These are phyloP conservation scores for Manis crassicaudata DNA, from an alignment of 2,797 vertebrate genomes.

Conservation along the genomic window DNA sequence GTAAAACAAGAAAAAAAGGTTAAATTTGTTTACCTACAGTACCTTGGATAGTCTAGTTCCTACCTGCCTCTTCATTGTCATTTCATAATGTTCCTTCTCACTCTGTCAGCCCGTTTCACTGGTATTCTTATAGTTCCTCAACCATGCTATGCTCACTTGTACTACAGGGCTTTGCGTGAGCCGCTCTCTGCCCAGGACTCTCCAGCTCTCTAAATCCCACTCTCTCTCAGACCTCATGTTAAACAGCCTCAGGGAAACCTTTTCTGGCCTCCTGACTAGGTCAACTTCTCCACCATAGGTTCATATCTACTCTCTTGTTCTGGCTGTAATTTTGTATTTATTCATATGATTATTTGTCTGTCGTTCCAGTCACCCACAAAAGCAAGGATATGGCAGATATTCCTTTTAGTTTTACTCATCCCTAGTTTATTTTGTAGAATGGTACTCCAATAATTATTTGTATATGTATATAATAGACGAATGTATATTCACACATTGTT, in stretches of 20 bases:
- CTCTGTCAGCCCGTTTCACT: not conserved
- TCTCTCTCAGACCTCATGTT: not conserved
- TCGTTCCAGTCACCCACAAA: not conserved
- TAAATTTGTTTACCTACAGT: not conserved
- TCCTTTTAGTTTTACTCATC: not conserved
- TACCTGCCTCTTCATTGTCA: not conserved
- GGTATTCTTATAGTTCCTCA: not conserved
- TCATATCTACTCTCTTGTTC: not conserved
- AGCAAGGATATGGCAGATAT: not conserved
- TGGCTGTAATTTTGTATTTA: not conserved
- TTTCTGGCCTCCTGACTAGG: not conserved
- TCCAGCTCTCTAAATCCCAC: not conserved
- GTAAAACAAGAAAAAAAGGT: not conserved
- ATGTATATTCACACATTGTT: not conserved
- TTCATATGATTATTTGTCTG: not conserved
- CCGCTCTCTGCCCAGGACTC: not conserved
- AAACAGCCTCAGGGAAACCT: not conserved
- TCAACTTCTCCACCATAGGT: not conserved
- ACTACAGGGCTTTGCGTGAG: not conserved
- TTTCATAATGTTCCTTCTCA: not conserved
- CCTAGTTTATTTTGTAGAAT: not conserved
- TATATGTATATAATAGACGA: not conserved
- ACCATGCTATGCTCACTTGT: not conserved
- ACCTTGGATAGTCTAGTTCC: not conserved
- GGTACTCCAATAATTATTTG: not conserved